Evolutionary conservation across 2,797 vertebrate species (phyloP).

Genomic region (Sebastes steindachneri): DNA sequence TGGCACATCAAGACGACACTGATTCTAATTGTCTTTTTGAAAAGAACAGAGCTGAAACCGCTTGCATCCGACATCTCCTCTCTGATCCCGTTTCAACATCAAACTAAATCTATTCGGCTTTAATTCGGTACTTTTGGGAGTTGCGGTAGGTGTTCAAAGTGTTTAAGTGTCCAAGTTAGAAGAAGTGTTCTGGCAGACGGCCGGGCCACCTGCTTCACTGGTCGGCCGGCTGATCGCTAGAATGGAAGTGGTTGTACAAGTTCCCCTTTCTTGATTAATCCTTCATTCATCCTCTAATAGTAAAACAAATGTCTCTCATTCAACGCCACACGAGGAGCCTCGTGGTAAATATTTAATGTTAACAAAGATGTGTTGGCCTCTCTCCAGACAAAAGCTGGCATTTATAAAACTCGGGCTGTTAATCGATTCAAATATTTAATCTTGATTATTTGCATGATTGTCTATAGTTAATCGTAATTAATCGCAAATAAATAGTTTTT

Average conservation of each 20-base stretch:
- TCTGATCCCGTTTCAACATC: constrained; percentile 25
- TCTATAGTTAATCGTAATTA: too few species aligned
- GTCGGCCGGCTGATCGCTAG: neutral
- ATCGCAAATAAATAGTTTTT: too few species aligned
- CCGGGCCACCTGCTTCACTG: constrained; percentile 43
- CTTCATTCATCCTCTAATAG: neutral
- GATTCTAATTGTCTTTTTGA: constrained; percentile 8
- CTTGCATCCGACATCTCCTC: neutral
- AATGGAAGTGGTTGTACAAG: neutral
- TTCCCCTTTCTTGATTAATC: neutral
- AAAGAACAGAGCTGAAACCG: neutral
- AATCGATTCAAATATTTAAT: too few species aligned
- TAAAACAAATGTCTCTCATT: neutral
- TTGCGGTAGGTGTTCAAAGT: constrained; percentile 19
- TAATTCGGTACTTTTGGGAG: constrained; percentile 14
- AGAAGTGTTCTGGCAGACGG: constrained; percentile 28
- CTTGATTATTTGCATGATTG: too few species aligned
- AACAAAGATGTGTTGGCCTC: neutral
- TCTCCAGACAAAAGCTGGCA: neutral
- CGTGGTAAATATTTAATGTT: neutral
- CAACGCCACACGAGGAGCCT: neutral
- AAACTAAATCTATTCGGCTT: constrained; percentile 8
- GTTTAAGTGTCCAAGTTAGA: constrained; percentile 18
- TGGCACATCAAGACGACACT: neutral
- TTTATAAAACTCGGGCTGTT: neutral